A percentile compares a stretch with the other conserved stretches of the same genome.
Evolutionary conservation across 2,797 vertebrate genomes (phyloP).

Genomic region (Echiichthys vipera): DNA sequence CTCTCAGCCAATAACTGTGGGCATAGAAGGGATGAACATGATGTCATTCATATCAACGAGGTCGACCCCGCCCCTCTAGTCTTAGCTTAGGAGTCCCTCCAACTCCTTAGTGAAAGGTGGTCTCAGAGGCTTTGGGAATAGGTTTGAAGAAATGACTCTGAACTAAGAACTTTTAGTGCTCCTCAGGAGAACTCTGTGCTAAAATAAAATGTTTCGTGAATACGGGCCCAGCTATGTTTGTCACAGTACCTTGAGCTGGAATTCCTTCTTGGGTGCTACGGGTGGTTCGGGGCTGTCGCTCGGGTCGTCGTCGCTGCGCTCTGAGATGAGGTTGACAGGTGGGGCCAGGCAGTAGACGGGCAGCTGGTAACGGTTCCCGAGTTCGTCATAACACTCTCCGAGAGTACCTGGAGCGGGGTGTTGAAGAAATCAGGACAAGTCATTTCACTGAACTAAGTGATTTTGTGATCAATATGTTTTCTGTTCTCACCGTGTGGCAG

Average conservation of each 20-base stretch:
- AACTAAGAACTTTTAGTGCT: too few species aligned
- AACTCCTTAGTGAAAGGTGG: too few species aligned
- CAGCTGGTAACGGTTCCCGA: conserved; percentile 97
- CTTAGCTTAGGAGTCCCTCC: too few species aligned
- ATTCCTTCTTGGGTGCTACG: conserved; percentile 89
- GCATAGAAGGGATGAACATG: too few species aligned
- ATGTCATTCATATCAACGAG: too few species aligned
- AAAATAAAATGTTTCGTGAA: too few species aligned
- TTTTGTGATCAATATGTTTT: background rate
- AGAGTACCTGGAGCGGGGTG: conserved; percentile 87
- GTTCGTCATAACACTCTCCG: conserved; percentile 96
- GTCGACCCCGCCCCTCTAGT: too few species aligned
- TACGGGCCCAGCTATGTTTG: background rate
- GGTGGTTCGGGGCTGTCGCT: conserved; percentile 87
- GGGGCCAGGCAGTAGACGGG: conserved; percentile 97
- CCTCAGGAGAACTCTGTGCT: too few species aligned
- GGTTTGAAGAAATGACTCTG: too few species aligned
- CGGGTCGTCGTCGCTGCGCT: conserved; percentile 91
- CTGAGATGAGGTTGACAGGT: conserved; percentile 94
- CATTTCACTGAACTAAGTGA: background rate
- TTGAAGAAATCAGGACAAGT: background rate
- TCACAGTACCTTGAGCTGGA: conserved; percentile 88
- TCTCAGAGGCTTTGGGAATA: too few species aligned
- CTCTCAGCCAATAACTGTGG: too few species aligned
- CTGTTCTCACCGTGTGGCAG: conserved; percentile 92